phyloP scores from a whole-genome alignment of 2,113 vertebrate genomes.

The Dasyornis broadbenti region DNA sequence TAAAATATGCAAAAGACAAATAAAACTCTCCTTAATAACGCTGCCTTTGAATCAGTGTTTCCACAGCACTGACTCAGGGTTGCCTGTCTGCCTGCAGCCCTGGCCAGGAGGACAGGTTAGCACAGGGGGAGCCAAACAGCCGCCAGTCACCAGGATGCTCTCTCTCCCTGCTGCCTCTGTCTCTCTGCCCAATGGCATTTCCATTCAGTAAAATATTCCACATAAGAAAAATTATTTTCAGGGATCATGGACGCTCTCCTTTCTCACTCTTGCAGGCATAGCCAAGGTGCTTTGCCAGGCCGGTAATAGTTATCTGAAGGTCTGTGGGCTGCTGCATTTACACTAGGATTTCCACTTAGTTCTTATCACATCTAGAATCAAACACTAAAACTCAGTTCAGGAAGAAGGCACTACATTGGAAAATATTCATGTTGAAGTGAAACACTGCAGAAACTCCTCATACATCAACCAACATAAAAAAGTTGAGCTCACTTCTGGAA shows the following conservation, averaged over 20 bases:
- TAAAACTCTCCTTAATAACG: neutral
- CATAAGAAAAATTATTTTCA: neutral
- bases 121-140: neutral
- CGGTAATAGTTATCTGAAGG: neutral
- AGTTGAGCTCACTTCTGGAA: neutral
- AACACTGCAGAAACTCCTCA: neutral
- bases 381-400: neutral
- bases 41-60: neutral
- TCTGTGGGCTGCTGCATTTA: neutral
- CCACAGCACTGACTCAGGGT: neutral
- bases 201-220: neutral
- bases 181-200: neutral
- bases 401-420: neutral
- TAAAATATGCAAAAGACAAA: neutral
- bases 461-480: neutral
- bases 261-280: neutral
- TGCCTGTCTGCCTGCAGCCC: neutral
- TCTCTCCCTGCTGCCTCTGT: neutral
- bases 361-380: neutral
- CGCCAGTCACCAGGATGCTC: neutral
- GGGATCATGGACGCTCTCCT: neutral
- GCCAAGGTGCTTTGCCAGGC: neutral
- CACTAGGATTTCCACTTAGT: slow-evolving; percentile 8
- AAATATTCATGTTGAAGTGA: neutral
- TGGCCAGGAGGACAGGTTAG: neutral